Conservation (phyloP, 2,888 invertebrate genomes). For the Monochamus alternatus region DNA sequence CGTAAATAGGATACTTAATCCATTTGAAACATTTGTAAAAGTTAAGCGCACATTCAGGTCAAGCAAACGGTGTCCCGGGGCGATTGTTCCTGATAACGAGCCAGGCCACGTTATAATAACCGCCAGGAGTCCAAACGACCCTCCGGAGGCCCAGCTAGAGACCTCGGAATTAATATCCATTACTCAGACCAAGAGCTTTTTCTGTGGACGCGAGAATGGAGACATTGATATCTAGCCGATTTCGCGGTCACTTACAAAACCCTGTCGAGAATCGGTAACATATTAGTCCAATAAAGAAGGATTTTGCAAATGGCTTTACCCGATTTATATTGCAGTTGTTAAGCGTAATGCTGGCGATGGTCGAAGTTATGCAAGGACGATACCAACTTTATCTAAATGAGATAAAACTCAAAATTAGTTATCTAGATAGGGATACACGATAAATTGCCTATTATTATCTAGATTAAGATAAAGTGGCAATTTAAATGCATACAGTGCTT, state of each 20-base stretch:
- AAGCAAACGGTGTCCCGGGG: conserved; percentile 64
- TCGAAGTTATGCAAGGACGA: too few species aligned
- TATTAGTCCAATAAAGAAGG: conserved; percentile 22
- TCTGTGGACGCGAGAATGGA: conserved; percentile 42
- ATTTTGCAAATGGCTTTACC: conserved; percentile 25
- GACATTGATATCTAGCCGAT: conserved; percentile 41
- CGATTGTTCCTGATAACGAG: conserved; percentile 68
- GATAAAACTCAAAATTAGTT: too few species aligned
- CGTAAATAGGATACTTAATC: conserved; percentile 55
- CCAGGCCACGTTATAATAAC: conserved; percentile 62
- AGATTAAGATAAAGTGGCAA: too few species aligned
- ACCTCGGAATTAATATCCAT: conserved; percentile 65
- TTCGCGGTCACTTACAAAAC: conserved; percentile 26
- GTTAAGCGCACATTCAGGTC: conserved; percentile 60
- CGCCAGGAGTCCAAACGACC: conserved; percentile 61
- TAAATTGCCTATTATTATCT: too few species aligned
- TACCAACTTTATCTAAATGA: too few species aligned
- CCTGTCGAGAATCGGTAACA: conserved; percentile 19
- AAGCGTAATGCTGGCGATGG: background rate
- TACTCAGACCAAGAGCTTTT: conserved; percentile 59
- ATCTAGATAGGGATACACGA: too few species aligned
- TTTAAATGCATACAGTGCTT: too few species aligned
- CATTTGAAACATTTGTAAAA: conserved; percentile 55
- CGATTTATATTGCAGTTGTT: conserved; percentile 23
- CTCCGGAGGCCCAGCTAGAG: conserved; percentile 59